Evolutionary conservation across 2,888 invertebrate genomes (phyloP), one percentile per base, ranked within the genome.

Genomic region (Lycaena phlaeas): DNA sequence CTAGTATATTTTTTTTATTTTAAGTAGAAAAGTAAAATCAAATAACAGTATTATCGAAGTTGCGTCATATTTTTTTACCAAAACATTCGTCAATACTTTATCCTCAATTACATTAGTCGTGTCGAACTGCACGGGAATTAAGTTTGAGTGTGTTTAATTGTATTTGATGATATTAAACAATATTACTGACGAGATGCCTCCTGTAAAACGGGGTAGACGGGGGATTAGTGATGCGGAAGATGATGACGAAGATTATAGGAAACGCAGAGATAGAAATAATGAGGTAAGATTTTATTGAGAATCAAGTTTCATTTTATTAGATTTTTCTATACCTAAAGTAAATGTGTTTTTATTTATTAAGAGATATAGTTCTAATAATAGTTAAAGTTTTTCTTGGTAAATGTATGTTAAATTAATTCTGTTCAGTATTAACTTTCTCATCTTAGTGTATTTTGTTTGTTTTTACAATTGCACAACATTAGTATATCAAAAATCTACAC

Each of bases 191-290:
- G 61, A 61, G 31, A 84, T 84, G 82, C 68, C 82, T 61, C 82
- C 82, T 46, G 63, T 59, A 11, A 79, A 82, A 54, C 69, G 74
- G 46, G 68, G 66, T 50, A 68, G 65, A 61, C 67, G 68, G 36
- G 75, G 68, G 9, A 84, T 86, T 42, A 87, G 87, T 41, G 90
- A 90, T 48, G 87, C 86, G 7, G 89, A 89, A 37, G 90, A 90
- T 52, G 90, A 90, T 34, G 89, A 89, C 38, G 91, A 89, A 9
- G 91, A 91, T 53, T 94, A 94, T 59, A 85, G 92, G 44, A 88
- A 87, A 51, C 87, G 89, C 39, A 79, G 94, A 25, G 92, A 93
- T 57, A 87, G 92, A 56, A 94, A 94, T 74, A 94, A 94, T 74
- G 87, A 91, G 86, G 92, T 90, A 73, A 36, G 26, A 17, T 30